Evolutionary conservation across 2,888 invertebrate species (phyloP).

Genomic region (Didymodactylos carnosus): DNA sequence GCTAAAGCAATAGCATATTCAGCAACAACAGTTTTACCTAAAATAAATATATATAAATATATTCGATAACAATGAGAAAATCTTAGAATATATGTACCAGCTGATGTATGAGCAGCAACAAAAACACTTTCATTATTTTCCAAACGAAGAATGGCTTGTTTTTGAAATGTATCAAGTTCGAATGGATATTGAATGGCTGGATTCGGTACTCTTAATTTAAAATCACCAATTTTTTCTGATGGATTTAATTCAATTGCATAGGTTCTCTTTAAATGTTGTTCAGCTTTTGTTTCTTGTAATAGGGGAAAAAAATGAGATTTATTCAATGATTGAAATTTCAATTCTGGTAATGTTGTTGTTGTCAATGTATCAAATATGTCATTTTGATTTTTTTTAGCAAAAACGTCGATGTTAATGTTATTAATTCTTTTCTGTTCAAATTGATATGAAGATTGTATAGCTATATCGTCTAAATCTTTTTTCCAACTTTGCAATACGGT

Average conservation of each 20-base stretch:
- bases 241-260: neutral
- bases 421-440: neutral
- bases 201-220: neutral
- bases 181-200: conserved; percentile 47
- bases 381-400: neutral
- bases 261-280: neutral
- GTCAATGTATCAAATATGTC: neutral
- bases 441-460: neutral
- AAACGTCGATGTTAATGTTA: neutral
- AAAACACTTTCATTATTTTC: conserved; percentile 86
- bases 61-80: neutral
- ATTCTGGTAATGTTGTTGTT: neutral
- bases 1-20: conserved; percentile 96
- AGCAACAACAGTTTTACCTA: conserved; percentile 88
- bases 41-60: too few species aligned
- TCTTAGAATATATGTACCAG: too few species aligned
- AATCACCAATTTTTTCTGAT: neutral
- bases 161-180: conserved; percentile 85
- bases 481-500: neutral
- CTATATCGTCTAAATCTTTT: neutral
- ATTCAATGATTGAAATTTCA: neutral
- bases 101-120: conserved; percentile 96
- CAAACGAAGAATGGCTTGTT: conserved; percentile 77
- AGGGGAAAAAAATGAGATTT: too few species aligned
- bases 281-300: neutral